Evolutionary conservation across 2,888 invertebrate genomes (phyloP).

Genomic region (Elmis aenea): DNA sequence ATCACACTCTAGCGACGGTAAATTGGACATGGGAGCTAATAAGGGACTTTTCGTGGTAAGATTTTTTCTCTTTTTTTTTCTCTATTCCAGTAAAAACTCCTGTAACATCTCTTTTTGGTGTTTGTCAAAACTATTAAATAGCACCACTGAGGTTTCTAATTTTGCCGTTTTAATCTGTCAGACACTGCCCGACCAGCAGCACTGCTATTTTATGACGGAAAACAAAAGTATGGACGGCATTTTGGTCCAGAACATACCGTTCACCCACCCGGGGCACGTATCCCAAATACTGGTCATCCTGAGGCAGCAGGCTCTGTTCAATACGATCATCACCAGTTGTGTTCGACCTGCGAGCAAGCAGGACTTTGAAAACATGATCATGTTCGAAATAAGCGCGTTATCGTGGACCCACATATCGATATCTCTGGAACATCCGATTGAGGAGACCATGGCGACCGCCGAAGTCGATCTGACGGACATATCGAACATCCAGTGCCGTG

Average conservation of each 20-base stretch:
- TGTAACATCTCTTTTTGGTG: no score
- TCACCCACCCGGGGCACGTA: constrained; percentile 90
- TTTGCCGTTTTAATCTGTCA: constrained; percentile 46
- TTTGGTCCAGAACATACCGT: constrained; percentile 76
- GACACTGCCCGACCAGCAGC: constrained; percentile 88
- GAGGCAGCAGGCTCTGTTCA: constrained; percentile 88
- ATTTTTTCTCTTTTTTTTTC: no score
- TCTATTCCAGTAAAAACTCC: no score
- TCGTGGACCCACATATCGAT: constrained; percentile 87
- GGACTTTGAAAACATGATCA: constrained; percentile 72
- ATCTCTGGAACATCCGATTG: constrained; percentile 86
- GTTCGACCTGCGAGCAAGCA: constrained; percentile 76
- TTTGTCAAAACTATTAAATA: no score
- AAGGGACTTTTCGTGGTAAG: constrained; percentile 81
- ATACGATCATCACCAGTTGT: constrained; percentile 82
- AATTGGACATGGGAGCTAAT: constrained; percentile 66
- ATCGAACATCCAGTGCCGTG: constrained; percentile 70
- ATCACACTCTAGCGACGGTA: constrained; percentile 70
- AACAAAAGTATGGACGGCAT: constrained; percentile 71
- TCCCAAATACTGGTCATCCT: constrained; percentile 79
- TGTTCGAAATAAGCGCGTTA: constrained; percentile 87
- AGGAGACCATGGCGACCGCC: constrained; percentile 89
- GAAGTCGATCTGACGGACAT: constrained; percentile 83
- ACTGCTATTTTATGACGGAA: constrained; percentile 90
- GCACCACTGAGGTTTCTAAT: no score